phyloP scores from a whole-genome alignment of 2,888 invertebrate species.

The Drosophila paucipuncta region DNA sequence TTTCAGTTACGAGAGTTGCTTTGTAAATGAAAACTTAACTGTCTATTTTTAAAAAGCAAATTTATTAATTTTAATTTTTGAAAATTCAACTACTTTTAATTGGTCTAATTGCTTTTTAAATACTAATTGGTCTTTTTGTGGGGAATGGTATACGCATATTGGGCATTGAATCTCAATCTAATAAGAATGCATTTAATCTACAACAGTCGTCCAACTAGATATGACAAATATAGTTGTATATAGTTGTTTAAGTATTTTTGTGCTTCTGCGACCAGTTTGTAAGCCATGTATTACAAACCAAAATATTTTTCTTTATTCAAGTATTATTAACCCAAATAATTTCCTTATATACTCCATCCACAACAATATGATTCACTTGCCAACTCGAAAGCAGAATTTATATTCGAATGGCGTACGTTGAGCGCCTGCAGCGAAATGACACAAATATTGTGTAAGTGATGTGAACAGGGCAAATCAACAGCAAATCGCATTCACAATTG shows the following conservation, averaged over 20 bases:
- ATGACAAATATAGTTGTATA: not conserved
- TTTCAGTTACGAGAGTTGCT: not conserved
- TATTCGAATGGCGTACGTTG: not conserved
- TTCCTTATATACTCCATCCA: too few species aligned
- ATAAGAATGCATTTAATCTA: not conserved
- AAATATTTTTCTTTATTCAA: not conserved
- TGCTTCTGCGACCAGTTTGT: not conserved
- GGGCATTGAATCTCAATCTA: too few species aligned
- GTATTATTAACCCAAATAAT: not conserved
- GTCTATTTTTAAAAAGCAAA: not conserved
- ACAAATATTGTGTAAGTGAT: constrained; percentile 29
- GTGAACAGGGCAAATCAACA: constrained; percentile 17
- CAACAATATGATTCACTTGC: constrained; percentile 4
- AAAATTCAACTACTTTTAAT: not conserved
- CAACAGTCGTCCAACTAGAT: not conserved
- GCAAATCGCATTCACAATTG: constrained; percentile 14
- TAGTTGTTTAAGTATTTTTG: not conserved
- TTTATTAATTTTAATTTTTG: not conserved
- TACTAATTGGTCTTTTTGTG: rapidly evolving
- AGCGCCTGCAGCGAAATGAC: constrained; percentile 15
- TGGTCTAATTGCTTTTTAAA: too few species aligned
- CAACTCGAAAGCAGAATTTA: constrained; percentile 1
- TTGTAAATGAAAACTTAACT: not conserved
- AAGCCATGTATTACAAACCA: not conserved
- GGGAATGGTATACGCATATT: rapidly evolving